A percentile compares a stretch with the other conserved stretches of the same genome.
Conservation (phyloP, 2,888 invertebrate genomes). For the Axea sp. region DNA sequence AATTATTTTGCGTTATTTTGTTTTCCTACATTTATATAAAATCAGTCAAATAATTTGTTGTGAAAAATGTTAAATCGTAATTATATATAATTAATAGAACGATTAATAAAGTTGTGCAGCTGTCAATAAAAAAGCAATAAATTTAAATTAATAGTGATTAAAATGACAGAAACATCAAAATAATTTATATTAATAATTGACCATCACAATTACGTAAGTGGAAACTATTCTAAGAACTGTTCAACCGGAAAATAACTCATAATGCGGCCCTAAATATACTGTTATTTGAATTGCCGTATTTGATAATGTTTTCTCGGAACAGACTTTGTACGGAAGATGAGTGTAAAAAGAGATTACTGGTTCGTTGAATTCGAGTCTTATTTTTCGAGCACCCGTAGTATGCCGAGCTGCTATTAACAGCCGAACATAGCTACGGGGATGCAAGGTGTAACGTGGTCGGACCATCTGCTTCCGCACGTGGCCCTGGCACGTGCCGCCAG, state of each 20-base stretch:
- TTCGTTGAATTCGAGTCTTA: conserved; percentile 49
- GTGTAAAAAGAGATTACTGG: conserved; percentile 50
- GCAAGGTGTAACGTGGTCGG: conserved; percentile 76
- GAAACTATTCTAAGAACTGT: conserved; percentile 7
- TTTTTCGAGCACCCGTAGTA: conserved; percentile 67
- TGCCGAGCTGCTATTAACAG: conserved; percentile 69
- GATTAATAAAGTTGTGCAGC: too few species aligned
- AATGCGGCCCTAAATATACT: conserved; percentile 13
- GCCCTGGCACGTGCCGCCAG: conserved; percentile 75
- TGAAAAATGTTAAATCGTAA: too few species aligned
- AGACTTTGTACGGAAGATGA: conserved; percentile 12
- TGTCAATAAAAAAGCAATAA: too few species aligned
- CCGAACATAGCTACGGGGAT: conserved; percentile 67
- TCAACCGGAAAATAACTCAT: conserved; percentile 24
- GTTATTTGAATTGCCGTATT: conserved; percentile 27
- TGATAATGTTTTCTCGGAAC: conserved; percentile 15
- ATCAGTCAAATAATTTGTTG: too few species aligned
- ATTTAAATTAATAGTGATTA: too few species aligned
- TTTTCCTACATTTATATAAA: too few species aligned
- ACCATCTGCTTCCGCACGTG: conserved; percentile 77
- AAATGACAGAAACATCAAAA: too few species aligned
- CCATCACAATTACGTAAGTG: too few species aligned
- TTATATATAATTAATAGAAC: too few species aligned
- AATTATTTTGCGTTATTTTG: too few species aligned
- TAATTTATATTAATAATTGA: too few species aligned